Percentiles rank a stretch among this genome's conserved stretches.
Evolutionary conservation across 2,113 vertebrate genomes (phyloP).

Genomic region (Microcebus griseorufus): DNA sequence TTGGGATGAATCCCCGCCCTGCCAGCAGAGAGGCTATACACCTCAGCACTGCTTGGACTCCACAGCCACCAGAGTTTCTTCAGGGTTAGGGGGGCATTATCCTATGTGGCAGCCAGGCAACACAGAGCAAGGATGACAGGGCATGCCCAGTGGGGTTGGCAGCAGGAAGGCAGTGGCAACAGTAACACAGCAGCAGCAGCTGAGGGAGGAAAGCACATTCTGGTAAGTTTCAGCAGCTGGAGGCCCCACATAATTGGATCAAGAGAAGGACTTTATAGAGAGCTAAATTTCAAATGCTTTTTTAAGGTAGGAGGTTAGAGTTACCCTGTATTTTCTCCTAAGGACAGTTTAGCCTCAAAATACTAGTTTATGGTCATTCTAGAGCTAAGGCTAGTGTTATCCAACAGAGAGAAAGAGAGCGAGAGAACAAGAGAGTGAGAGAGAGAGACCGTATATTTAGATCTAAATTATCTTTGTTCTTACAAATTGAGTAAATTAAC

Average conservation of each 20-base stretch:
- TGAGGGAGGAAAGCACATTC: neutral
- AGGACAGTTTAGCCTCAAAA: conserved; percentile 10
- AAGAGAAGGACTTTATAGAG: neutral
- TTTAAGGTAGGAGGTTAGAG: neutral
- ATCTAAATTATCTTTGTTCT: conserved; percentile 46
- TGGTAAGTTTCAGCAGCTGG: neutral
- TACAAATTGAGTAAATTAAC: conserved; percentile 58
- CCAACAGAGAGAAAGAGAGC: rapidly evolving
- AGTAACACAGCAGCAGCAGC: neutral
- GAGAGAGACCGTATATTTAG: neutral
- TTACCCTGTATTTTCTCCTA: neutral
- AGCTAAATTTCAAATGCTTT: neutral
- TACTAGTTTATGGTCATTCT: neutral
- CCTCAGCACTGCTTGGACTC: neutral
- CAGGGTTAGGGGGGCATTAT: neutral
- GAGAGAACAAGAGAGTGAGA: too few species aligned
- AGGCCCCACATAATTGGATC: neutral
- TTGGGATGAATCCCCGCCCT: neutral
- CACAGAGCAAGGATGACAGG: neutral
- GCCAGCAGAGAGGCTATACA: neutral
- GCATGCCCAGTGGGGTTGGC: neutral
- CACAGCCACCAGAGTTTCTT: neutral
- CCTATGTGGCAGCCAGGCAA: neutral
- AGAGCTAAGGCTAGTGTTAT: neutral
- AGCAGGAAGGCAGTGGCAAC: neutral